Conservation (phyloP, 2,113 vertebrate genomes). For the Syrrhaptes paradoxus region DNA sequence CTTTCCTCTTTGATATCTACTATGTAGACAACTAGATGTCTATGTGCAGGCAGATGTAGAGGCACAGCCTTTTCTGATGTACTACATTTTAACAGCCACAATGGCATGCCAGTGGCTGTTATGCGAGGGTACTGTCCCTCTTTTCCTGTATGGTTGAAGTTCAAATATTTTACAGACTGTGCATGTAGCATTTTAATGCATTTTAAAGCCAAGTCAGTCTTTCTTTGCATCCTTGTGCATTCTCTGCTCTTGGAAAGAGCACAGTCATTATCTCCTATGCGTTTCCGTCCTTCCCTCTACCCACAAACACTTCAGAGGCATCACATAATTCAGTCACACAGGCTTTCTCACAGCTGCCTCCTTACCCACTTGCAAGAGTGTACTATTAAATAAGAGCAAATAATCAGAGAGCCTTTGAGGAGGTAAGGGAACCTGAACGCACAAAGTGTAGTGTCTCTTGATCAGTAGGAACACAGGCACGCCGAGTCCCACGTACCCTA, state of each 20-base stretch:
- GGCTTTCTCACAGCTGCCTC: background rate
- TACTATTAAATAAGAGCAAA: background rate
- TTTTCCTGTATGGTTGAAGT: background rate
- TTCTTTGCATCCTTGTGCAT: background rate
- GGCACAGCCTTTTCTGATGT: background rate
- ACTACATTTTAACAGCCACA: background rate
- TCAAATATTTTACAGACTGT: background rate
- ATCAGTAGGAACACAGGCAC: background rate
- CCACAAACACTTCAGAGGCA: background rate
- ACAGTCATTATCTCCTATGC: background rate
- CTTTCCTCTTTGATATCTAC: background rate
- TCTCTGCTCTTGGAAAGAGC: background rate
- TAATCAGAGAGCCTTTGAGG: background rate
- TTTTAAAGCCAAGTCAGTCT: background rate
- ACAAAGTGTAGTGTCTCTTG: background rate
- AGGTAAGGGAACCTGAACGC: background rate
- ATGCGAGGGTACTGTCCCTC: background rate
- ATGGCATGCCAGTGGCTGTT: background rate
- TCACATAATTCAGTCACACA: background rate
- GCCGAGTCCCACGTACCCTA: accelerated
- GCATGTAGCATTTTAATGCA: background rate
- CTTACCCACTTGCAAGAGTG: accelerated
- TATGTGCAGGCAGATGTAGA: background rate
- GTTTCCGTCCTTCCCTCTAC: background rate
- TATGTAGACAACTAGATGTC: background rate